phyloP scores from a whole-genome alignment of 2,888 invertebrate genomes.

The Crioceris asparagi region DNA sequence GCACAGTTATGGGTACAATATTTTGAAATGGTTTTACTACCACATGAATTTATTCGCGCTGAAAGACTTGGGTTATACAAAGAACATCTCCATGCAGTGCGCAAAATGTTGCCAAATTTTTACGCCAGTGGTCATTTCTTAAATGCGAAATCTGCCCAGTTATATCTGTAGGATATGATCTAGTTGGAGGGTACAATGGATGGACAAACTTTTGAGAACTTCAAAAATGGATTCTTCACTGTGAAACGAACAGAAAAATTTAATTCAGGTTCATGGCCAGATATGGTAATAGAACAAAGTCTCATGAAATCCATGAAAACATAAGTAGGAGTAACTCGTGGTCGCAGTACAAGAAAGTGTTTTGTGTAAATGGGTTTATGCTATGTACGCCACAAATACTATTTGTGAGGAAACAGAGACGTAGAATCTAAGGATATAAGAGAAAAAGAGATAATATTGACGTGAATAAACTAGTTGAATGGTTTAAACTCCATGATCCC shows the following conservation, averaged over 20 bases:
- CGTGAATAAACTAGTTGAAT: slow-evolving; percentile 1
- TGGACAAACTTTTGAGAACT: slow-evolving; percentile 1
- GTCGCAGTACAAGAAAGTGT: slow-evolving; percentile 18
- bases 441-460: slow-evolving; percentile 4
- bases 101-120: slow-evolving; percentile 3
- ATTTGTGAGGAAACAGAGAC: slow-evolving; percentile 17
- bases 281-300: slow-evolving; percentile 2
- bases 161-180: slow-evolving; percentile 3
- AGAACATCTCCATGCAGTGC: slow-evolving; percentile 3
- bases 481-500: slow-evolving; percentile 4
- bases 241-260: slow-evolving; percentile 4
- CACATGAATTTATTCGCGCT: slow-evolving; percentile 13
- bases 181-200: slow-evolving; percentile 2
- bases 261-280: background rate
- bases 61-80: slow-evolving; percentile 12
- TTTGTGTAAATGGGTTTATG: slow-evolving; percentile 21
- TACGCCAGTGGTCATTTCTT: no score
- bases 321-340: slow-evolving; percentile 9
- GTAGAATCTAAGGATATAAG: slow-evolving; percentile 3
- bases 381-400: slow-evolving; percentile 20
- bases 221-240: background rate
- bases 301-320: slow-evolving; percentile 4
- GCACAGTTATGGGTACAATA: slow-evolving; percentile 14
- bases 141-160: slow-evolving; percentile 2
- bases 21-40: slow-evolving; percentile 15